Conservation (phyloP, 2,113 vertebrate species). For the Notothenia rossii region DNA sequence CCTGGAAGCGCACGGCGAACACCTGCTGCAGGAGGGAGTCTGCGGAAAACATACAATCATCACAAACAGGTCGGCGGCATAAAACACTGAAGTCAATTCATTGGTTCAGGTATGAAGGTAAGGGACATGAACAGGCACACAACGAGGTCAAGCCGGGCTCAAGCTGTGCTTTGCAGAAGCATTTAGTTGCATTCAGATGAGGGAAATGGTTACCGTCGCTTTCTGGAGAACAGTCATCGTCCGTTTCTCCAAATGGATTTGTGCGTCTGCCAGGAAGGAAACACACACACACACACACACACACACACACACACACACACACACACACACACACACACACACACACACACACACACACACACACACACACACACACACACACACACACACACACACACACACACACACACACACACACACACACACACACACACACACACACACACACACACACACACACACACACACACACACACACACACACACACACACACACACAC, state of each 20-base stretch:
- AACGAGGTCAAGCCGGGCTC: background rate
- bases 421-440: slow-evolving; percentile 12
- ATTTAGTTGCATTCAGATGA: background rate
- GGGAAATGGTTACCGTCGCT: slow-evolving; percentile 86
- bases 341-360: too few relatives aligned
- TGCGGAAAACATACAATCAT: slow-evolving; percentile 64
- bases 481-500: too few relatives aligned
- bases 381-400: slow-evolving; percentile 17
- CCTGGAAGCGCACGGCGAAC: slow-evolving; percentile 94
- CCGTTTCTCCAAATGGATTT: slow-evolving; percentile 96
- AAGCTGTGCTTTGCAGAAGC: background rate
- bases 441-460: slow-evolving; percentile 22
- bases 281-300: slow-evolving; percentile 18
- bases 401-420: background rate
- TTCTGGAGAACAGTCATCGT: slow-evolving; percentile 85
- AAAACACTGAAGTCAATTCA: background rate
- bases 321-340: too few relatives aligned
- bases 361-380: too few relatives aligned
- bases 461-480: too few relatives aligned
- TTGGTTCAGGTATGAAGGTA: background rate
- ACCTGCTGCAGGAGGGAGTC: slow-evolving; percentile 96
- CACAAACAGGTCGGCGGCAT: background rate
- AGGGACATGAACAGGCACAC: background rate
- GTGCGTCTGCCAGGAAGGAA: slow-evolving; percentile 85
- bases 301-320: slow-evolving; percentile 17